Evolutionary conservation across 2,888 invertebrate genomes (phyloP), one percentile per base, ranked within the genome.

Genomic region (Empis stercorea): DNA sequence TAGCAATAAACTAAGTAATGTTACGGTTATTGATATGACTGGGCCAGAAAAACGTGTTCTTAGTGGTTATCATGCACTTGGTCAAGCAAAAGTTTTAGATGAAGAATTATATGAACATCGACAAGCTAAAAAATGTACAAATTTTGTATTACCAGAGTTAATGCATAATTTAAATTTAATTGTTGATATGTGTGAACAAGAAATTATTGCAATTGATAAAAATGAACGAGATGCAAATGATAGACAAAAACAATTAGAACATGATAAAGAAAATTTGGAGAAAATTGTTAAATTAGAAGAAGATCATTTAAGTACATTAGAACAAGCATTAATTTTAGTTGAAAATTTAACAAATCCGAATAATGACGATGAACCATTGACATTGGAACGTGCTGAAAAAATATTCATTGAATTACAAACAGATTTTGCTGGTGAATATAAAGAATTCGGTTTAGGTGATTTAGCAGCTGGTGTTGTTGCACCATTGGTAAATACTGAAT

Each of bases 1-100:
- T 55, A 76, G 77, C 51, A 74, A 69, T 60, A 82, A 85, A 57
- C 68, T 91, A 44, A 80, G 83, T 30, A 88, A 88, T 67, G 93
- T 94, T 38, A 96, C 96, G 56, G 96, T 99, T 11, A 97, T 99
- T 53, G 99, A 99, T 69, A 92, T 99, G 93, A 97, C 97, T 9
- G 97, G 97, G 0, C 89, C 87, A 0, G 92, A 97, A 67, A 86
- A 88, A 64, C 78, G 93, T 47, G 87, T 97, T 34, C 74, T 93
- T 3, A 87, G 86, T 61, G 93, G 94, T 1, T 95, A 95, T 66
- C 92, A 93, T 68, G 93, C 94, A 1, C 76, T 95, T 37, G 79
- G 85, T 0, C 85, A 87, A 23, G 71, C 76, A 3, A 71, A 74
- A 54, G 63, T 73, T 1, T 63, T 71, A 1, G 72, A 73, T 5